phyloP scores from a whole-genome alignment of 2,113 vertebrate species.

The Ceuthmochares aereus region DNA sequence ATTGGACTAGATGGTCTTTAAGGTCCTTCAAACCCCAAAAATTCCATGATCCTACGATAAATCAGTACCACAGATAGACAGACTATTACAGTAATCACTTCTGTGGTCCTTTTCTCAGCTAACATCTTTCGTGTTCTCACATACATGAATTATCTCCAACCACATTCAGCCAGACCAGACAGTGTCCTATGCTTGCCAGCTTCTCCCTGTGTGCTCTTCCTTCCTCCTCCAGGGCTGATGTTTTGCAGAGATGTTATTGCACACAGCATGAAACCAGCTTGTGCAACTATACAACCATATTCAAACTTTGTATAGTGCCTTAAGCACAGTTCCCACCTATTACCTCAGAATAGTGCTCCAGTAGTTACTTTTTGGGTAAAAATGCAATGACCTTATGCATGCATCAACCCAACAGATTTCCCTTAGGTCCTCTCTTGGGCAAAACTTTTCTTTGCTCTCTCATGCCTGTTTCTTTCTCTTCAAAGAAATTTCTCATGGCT shows the following conservation, averaged over 20 bases:
- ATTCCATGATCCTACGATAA: too few relatives aligned
- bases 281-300: background rate
- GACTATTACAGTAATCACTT: background rate
- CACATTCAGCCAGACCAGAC: background rate
- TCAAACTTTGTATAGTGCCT: background rate
- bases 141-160: background rate
- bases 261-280: background rate
- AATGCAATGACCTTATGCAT: background rate
- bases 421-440: background rate
- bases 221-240: background rate
- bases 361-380: background rate
- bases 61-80: background rate
- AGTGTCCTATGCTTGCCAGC: background rate
- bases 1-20: too few relatives aligned
- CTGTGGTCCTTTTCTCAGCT: background rate
- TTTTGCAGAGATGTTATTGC: background rate
- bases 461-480: background rate
- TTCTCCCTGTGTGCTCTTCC: rapidly evolving
- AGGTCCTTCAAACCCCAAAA: too few relatives aligned
- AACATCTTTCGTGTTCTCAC: background rate
- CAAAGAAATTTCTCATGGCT: background rate
- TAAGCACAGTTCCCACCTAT: background rate
- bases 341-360: too few relatives aligned
- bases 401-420: background rate
- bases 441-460: background rate